Conservation (phyloP, 2,113 vertebrate genomes). For the Pycnonotus jocosus region DNA sequence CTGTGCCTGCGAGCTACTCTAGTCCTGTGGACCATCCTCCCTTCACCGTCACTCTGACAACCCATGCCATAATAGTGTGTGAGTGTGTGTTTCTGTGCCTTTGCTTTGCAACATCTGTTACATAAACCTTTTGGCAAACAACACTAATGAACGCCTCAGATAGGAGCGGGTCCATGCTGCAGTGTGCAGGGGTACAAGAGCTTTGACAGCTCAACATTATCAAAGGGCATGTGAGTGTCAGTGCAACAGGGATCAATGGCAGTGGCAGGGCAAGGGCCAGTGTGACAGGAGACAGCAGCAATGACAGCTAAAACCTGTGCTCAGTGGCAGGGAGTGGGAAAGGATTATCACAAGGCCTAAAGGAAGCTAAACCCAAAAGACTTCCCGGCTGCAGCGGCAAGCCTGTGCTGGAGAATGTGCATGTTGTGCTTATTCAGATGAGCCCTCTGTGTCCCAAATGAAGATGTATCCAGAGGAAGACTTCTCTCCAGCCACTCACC, state of each 20-base stretch:
- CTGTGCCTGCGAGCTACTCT: conserved; percentile 35
- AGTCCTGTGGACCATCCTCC: conserved; percentile 26
- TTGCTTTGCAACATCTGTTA: conserved; percentile 62
- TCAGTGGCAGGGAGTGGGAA: not conserved
- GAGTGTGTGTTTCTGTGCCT: not conserved
- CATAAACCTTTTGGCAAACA: conserved; percentile 69
- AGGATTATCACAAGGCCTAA: not conserved
- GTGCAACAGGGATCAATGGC: not conserved
- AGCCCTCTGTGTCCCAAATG: not conserved
- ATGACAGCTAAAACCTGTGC: not conserved
- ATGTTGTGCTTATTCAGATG: not conserved
- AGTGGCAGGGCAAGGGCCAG: not conserved
- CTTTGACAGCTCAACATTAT: not conserved
- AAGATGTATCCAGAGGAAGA: not conserved
- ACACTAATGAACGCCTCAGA: conserved; percentile 28
- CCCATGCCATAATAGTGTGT: not conserved
- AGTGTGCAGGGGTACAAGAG: not conserved
- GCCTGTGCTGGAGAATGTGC: not conserved
- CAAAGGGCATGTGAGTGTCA: conserved; percentile 9
- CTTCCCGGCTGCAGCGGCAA: not conserved
- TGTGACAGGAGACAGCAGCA: not conserved
- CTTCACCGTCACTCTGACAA: conserved; percentile 23
- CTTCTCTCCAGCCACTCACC: not conserved
- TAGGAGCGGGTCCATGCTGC: not conserved
- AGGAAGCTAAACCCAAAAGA: not conserved